These are phyloP conservation scores for Uropsilus gracilis DNA, from an alignment of 2,113 vertebrate genomes.

Conservation along the genomic window DNA sequence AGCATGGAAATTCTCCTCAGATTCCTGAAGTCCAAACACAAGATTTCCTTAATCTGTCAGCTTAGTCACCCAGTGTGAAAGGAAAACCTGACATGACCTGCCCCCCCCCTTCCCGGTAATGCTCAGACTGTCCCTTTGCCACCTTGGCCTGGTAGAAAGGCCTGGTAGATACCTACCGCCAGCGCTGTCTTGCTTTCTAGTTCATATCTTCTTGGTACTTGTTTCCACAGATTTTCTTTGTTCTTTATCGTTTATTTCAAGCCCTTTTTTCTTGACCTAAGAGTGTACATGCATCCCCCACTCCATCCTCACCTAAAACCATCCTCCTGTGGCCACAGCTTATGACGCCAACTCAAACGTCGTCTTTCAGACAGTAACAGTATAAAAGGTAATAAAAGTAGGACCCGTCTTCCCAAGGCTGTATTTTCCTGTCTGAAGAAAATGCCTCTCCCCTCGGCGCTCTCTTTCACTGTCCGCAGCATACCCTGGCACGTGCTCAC, in stretches of 20 bases:
- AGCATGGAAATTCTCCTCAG: not conserved
- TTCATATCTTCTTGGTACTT: slow-evolving; percentile 22
- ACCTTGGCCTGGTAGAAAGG: not conserved
- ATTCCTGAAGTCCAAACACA: not conserved
- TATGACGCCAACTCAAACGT: not conserved
- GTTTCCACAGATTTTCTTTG: slow-evolving; percentile 37
- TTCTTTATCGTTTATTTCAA: slow-evolving; percentile 14
- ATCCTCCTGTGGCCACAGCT: not conserved
- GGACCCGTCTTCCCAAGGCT: not conserved
- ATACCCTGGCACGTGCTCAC: too few relatives aligned
- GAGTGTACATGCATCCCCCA: not conserved
- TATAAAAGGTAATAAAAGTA: not conserved
- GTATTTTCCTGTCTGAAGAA: slow-evolving; percentile 14
- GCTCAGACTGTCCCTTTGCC: not conserved
- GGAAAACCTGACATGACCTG: not conserved
- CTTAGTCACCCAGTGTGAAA: not conserved
- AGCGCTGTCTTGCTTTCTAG: slow-evolving; percentile 6
- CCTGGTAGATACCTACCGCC: not conserved
- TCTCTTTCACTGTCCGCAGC: too few relatives aligned
- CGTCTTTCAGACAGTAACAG: not conserved
- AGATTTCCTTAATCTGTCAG: not conserved
- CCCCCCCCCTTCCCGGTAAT: not conserved
- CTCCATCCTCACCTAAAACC: not conserved
- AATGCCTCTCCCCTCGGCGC: not conserved
- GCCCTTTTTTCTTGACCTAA: not conserved